Base-by-base conservation (phyloP, 1,140 invertebrate species). In the Lasaia peninsularis region DNA sequence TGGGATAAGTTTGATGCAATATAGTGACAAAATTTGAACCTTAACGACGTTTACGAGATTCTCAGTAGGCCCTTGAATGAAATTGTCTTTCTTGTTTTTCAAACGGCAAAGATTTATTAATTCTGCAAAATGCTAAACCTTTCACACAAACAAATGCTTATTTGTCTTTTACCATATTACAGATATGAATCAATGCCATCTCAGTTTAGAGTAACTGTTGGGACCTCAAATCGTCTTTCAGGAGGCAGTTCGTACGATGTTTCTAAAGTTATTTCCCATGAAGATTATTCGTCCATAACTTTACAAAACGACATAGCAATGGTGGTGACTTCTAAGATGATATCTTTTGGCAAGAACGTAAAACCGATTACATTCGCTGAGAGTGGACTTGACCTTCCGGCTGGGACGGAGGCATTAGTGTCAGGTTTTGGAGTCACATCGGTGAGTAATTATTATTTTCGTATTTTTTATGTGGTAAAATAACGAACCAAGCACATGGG, bases 391-490 rank as follows among this genome's bases (percentile, higher is more conserved):
- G 20, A 28, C 1, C 49, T 89, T n/a, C 66, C 69, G 8, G 58
- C 52, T 31, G 78, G 75, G 7, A 67, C 71, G 9, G 61, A 71
- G 56, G 86, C 84, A 2, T 21, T 82, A 9, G 82, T 89, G 7
- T 81, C 88, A 31, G 88, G 88, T 55, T 89, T 75, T 69, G 88
- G 88, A 20, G 66, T 60, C 8, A 74, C 71, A 52, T 65, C 75
- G 8, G 88, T 89, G 65, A 79, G 81, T 60, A 51, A 7, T n/a
- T 8, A 7, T 11, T n/a, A 8, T 12, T 20, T 53, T 16, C 11
- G 11, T 10, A 52, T 53, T 12, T 33, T 24, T 3, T n/a, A n/a
- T n/a, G n/a, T n/a, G n/a, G n/a, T n/a, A n/a, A n/a, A n/a, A n/a
- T n/a, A n/a, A n/a, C n/a, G n/a, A n/a, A n/a, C n/a, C n/a, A n/a